Base-by-base conservation (phyloP, 1,140 invertebrate genomes). In the Nephotettix cincticeps region DNA sequence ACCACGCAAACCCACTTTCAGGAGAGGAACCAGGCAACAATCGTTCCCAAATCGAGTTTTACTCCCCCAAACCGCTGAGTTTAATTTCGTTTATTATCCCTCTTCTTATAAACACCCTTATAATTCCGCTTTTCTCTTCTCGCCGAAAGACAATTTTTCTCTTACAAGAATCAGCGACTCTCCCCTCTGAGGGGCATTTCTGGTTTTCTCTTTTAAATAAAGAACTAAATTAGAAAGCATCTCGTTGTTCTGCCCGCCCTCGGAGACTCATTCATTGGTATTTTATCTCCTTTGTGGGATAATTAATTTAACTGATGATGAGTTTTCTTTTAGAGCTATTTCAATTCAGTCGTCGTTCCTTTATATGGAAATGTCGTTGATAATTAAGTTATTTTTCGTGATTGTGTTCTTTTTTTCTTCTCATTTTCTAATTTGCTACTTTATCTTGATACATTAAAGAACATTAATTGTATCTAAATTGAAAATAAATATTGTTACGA, bases 251-350 rank as follows among this genome's bases (percentile, higher is more conserved):
- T 51, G 4, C 14, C 14, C 14, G 3, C n/a, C 21, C 47, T 21
- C 47, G 14, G 14, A 51, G 47, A 51, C 47, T 51, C 47, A n/a
- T 51, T 51, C n/a, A 51, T 51, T n/a, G 47, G 21, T 51, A n/a
- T 51, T 51, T 21, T 21, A 51, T 51, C 47, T 51, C n/a, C 47
- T 51, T 51, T 51, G 47, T 51, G 47, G 47, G 14, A 21, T 51
- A 51, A 51, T 51, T 51, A 51, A 51, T 51, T 51, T 51, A 51
- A 51, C 47, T 51, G 47, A 51, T 51, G 47, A 51, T 51, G 47
- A 51, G 47, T 51, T 51, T 51, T 51, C 47, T 21, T 51, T 51
- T n/a, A 17, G 21, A 51, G 21, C 47, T 21, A 9, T 51, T 51
- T 51, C 4, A 17, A n/a, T 51, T 51, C 19, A 19, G 47, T 4